Evolutionary conservation across 2,113 vertebrate genomes (phyloP), one percentile per base, ranked within the genome.

Genomic region (Suricata suricatta): DNA sequence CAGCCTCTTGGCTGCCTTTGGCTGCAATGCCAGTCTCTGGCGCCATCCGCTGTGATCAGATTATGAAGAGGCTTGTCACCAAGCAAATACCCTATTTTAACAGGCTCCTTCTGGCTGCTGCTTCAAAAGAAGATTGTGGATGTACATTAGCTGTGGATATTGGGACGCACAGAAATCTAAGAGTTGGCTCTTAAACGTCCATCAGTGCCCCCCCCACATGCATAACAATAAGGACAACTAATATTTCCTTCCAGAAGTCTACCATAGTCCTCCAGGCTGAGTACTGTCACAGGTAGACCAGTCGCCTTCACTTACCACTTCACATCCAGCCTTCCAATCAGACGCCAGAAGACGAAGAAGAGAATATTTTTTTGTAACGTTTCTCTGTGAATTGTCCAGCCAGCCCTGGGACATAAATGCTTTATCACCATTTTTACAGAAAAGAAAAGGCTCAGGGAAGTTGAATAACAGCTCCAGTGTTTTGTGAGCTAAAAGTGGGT

Each of bases 271-370:
- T 27, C 38, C 7, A 35, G 50, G 52, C 29, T 9, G 2, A 19
- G 11, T 17, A 16, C 29, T 33, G 4, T n/a, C 25, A 0, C 2
- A 0, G 25, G n/a, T 66, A 0, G 50, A 25, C 31, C 33, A 0
- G 5, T n/a, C 68, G n/a, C 52, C 38, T 83, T 27, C 16, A 1
- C 3, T 8, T n/a, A 16, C 16, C 15, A 41, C 16, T 64, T 74
- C 25, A 10, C 41, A n/a, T 17, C 5, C 54, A 23, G 29, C 52
- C 71, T 88, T 76, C 16, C 50, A 23, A 41, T 31, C 71, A 80
- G 57, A 33, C 19, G 5, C 33, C 25, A 0, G 5, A 27, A 50
- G n/a, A 89, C 7, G 17, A 74, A 8, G 60, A 57, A 76, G 72
- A 64, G 21, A 38, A 7, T 41, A 5, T 80, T 71, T 77, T 77